Evolutionary conservation across 2,888 invertebrate genomes (phyloP).

Genomic region (Phania funesta): DNA sequence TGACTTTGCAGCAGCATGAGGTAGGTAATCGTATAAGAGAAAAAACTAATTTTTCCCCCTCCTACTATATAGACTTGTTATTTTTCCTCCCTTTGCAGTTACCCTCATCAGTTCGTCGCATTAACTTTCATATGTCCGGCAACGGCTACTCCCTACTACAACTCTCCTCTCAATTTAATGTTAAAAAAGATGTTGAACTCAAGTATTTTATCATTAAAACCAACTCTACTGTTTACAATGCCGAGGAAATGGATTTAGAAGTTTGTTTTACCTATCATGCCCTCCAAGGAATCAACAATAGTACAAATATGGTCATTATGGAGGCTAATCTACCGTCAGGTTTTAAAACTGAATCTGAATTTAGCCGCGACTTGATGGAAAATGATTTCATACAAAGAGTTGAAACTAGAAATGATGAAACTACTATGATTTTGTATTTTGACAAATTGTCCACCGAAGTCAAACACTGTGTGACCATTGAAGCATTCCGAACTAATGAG

Average conservation of each 20-base stretch:
- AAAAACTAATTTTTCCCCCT: too few relatives aligned
- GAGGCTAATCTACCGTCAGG: conserved; percentile 93
- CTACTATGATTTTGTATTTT: conserved; percentile 26
- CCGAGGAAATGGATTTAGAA: not conserved
- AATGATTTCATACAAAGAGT: conserved; percentile 38
- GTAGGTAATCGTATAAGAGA: not conserved
- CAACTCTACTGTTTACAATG: not conserved
- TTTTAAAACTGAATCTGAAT: conserved; percentile 81
- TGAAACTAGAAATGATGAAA: conserved; percentile 31
- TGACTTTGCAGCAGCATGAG: conserved; percentile 31
- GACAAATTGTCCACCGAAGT: conserved; percentile 2
- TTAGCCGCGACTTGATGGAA: not conserved
- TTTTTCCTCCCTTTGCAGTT: conserved; percentile 17
- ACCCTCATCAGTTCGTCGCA: conserved; percentile 11
- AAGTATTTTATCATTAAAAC: conserved; percentile 34
- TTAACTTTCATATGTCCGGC: conserved; percentile 14
- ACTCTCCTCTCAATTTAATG: conserved; percentile 32
- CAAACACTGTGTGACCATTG: conserved; percentile 88
- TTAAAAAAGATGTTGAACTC: not conserved
- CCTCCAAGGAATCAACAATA: not conserved
- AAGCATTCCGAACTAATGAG: conserved; percentile 90
- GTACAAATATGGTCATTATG: conserved; percentile 82
- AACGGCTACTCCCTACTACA: conserved; percentile 34
- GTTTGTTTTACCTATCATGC: conserved; percentile 42
- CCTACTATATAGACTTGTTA: too few relatives aligned